These are phyloP conservation scores for Copidosoma aretas DNA, from an alignment of 2,888 invertebrate species.

Conservation along the genomic window DNA sequence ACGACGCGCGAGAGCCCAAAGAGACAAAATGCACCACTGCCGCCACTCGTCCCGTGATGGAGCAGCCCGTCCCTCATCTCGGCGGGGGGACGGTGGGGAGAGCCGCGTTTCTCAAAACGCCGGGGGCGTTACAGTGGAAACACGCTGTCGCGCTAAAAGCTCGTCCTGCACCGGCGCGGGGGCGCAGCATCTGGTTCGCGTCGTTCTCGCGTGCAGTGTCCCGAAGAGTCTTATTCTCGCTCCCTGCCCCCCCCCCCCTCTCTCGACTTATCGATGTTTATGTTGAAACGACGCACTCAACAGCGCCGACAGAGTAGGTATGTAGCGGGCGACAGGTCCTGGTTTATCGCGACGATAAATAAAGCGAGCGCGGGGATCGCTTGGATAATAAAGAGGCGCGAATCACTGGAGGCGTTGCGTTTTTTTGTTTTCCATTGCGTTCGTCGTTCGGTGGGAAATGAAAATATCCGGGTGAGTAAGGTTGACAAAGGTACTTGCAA, in stretches of 20 bases:
- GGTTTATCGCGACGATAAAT: slow-evolving; percentile 59
- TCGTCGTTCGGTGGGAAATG: too few species aligned
- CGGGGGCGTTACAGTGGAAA: background rate
- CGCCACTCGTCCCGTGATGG: too few species aligned
- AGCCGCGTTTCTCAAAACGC: background rate
- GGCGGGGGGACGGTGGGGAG: background rate
- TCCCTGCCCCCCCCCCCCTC: too few species aligned
- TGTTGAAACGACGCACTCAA: slow-evolving; percentile 57
- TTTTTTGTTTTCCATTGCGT: too few species aligned
- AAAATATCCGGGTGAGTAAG: too few species aligned
- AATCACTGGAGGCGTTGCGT: too few species aligned
- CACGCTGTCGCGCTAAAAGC: too few species aligned
- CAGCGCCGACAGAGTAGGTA: slow-evolving; percentile 39
- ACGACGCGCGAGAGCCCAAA: background rate
- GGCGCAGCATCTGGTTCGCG: slow-evolving; percentile 54
- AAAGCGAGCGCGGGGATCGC: slow-evolving; percentile 37
- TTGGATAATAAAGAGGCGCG: too few species aligned
- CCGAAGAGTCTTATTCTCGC: too few species aligned
- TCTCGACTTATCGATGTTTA: slow-evolving; percentile 60
- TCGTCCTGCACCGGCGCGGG: too few species aligned
- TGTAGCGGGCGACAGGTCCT: slow-evolving; percentile 31
- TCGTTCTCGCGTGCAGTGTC: slow-evolving; percentile 50
- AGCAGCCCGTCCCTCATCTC: slow-evolving; percentile 2
- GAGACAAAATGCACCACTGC: background rate
- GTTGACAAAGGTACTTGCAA: too few species aligned